phyloP scores from a whole-genome alignment of 2,888 invertebrate genomes.

The Girardia tigrina region DNA sequence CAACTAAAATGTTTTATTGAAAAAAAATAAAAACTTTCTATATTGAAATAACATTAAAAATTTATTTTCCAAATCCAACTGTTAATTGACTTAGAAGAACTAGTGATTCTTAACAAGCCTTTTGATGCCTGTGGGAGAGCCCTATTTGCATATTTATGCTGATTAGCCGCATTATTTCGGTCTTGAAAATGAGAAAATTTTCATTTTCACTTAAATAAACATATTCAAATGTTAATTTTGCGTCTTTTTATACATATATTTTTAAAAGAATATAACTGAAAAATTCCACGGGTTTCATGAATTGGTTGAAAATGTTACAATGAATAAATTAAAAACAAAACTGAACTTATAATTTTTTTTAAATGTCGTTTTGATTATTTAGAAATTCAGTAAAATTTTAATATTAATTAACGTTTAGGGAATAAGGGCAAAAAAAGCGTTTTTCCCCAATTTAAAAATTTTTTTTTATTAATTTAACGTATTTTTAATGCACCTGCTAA shows the following conservation, averaged over 20 bases:
- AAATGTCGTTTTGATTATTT: too few species aligned
- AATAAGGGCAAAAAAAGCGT: too few species aligned
- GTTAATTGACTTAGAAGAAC: constrained; percentile 20
- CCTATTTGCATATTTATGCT: constrained; percentile 20
- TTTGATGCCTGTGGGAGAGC: background rate
- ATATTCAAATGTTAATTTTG: background rate
- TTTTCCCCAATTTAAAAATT: too few species aligned
- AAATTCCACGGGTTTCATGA: background rate
- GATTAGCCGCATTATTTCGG: constrained; percentile 16
- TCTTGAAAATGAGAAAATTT: background rate
- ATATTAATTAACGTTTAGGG: too few species aligned
- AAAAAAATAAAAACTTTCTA: background rate
- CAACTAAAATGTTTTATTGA: too few species aligned
- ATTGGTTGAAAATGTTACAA: background rate
- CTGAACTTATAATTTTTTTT: too few species aligned
- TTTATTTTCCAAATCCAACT: background rate
- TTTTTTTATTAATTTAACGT: too few species aligned
- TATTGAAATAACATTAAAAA: background rate
- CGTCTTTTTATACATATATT: too few species aligned
- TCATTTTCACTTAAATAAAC: background rate
- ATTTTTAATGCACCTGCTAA: too few species aligned
- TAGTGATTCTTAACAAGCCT: background rate
- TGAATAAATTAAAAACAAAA: constrained; percentile 10
- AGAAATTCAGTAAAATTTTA: too few species aligned
- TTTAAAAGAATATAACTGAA: background rate